Conservation (phyloP, 2,888 invertebrate species). For the Apomyelois bistriatella region DNA sequence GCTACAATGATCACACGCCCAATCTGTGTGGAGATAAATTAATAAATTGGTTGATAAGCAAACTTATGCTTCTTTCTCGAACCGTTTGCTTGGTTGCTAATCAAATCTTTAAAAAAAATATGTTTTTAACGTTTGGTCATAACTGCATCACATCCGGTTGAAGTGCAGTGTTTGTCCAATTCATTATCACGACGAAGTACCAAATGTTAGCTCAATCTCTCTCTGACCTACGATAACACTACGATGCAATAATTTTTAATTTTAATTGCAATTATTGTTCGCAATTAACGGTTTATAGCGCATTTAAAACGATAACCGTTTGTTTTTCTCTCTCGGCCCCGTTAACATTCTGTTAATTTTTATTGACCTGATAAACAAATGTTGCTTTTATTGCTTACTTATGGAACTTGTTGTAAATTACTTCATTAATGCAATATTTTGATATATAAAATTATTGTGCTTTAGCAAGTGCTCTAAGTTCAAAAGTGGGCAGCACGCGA, state of each 20-base stretch:
- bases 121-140: too few species aligned
- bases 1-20: too few species aligned
- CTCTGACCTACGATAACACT: constrained; percentile 54
- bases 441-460: too few species aligned
- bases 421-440: background rate
- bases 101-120: too few species aligned
- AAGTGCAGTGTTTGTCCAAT: background rate
- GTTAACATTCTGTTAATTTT: constrained; percentile 22
- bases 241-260: constrained; percentile 67
- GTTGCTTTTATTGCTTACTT: constrained; percentile 1
- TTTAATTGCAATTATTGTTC: constrained; percentile 66
- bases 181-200: background rate
- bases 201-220: constrained; percentile 7
- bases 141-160: background rate
- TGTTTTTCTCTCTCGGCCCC: constrained; percentile 32
- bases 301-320: constrained; percentile 46
- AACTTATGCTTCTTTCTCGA: too few species aligned
- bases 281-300: constrained; percentile 65
- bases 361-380: constrained; percentile 12
- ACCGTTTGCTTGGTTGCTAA: too few species aligned
- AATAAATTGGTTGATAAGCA: too few species aligned
- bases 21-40: too few species aligned
- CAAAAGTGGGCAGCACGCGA: too few species aligned
- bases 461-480: too few species aligned
- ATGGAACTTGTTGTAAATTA: background rate